Evolutionary conservation across 2,888 invertebrate species (phyloP).

Genomic region (Dioctria rufipes): DNA sequence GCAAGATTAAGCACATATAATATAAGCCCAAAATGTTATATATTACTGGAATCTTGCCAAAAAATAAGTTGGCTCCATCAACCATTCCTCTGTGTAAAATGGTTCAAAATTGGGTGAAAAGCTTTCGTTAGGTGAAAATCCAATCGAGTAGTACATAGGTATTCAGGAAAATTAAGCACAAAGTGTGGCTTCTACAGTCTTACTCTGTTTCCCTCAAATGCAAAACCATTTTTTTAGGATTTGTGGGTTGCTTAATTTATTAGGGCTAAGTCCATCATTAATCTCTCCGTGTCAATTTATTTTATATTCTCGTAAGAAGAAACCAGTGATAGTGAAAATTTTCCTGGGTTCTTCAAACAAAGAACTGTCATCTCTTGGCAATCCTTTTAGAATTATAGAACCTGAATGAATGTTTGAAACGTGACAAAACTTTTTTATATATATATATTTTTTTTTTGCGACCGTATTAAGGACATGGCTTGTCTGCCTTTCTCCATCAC

Average conservation of each 20-base stretch:
- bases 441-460: neutral
- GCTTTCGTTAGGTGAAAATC: too few species aligned
- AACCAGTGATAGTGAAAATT: neutral
- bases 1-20: too few species aligned
- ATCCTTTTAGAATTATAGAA: neutral
- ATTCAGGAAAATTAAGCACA: too few species aligned
- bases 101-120: too few species aligned
- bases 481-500: neutral
- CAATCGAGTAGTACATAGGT: too few species aligned
- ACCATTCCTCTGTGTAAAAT: too few species aligned
- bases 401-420: neutral
- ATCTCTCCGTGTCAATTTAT: neutral
- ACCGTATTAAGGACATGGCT: neutral
- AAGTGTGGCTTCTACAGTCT: too few species aligned
- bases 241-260: neutral
- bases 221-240: neutral
- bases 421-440: neutral
- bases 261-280: neutral
- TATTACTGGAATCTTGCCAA: too few species aligned
- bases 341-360: neutral
- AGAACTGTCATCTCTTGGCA: neutral
- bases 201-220: too few species aligned
- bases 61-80: too few species aligned
- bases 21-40: too few species aligned
- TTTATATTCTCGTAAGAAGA: neutral